Evolutionary conservation across 2,888 invertebrate genomes (phyloP).

Genomic region (Xiphydria camelus): DNA sequence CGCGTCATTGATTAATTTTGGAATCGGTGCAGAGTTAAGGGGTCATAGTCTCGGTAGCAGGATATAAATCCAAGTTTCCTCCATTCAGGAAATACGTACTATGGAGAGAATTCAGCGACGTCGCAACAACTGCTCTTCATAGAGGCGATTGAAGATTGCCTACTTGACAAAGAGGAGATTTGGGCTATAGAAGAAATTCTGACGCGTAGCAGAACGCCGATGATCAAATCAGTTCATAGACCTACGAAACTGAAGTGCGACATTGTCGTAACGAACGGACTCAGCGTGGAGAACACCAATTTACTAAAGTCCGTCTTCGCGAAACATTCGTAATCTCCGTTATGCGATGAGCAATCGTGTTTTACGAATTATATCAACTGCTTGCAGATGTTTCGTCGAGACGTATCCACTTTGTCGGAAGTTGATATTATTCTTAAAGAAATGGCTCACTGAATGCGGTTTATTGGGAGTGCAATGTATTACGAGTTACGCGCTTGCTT

Average conservation of each 20-base stretch:
- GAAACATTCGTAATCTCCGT: conserved; percentile 38
- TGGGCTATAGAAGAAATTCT: conserved; percentile 53
- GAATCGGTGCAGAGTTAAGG: background rate
- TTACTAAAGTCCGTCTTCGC: conserved; percentile 51
- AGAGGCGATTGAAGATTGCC: conserved; percentile 14
- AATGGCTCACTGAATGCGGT: conserved; percentile 60
- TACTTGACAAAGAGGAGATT: conserved; percentile 22
- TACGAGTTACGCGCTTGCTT: conserved; percentile 63
- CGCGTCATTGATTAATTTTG: too few relatives aligned
- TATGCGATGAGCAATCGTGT: conserved; percentile 2
- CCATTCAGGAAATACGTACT: conserved; percentile 2
- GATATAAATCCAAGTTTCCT: too few relatives aligned
- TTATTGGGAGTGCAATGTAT: conserved; percentile 42
- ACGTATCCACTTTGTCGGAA: conserved; percentile 59
- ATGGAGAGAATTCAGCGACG: conserved; percentile 20
- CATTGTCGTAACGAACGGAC: conserved; percentile 64
- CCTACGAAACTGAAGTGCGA: conserved; percentile 63
- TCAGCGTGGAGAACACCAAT: conserved; percentile 65
- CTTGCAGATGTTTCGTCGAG: conserved; percentile 50
- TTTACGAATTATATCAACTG: conserved; percentile 14
- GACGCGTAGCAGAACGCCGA: conserved; percentile 63
- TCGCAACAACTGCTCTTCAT: conserved; percentile 21
- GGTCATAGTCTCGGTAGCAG: too few relatives aligned
- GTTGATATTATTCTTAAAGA: conserved; percentile 63
- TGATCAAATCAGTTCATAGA: conserved; percentile 62